Conservation (phyloP, 2,888 invertebrate genomes). For the Apeira syringaria region DNA sequence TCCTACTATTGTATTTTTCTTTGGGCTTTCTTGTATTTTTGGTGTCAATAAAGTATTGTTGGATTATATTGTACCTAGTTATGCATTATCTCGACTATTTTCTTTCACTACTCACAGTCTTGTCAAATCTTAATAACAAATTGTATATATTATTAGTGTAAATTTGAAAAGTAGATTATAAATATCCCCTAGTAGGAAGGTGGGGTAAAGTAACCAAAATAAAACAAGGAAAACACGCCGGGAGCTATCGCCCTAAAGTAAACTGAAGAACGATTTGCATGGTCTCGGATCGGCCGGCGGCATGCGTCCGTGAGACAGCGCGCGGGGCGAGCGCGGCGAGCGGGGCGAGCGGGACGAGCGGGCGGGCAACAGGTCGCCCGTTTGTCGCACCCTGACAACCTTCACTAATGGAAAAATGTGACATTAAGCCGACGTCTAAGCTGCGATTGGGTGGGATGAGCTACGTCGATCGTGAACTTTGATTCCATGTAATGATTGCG, state of each 20-base stretch:
- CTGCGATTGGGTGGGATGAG: constrained; percentile 58
- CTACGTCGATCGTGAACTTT: constrained; percentile 19
- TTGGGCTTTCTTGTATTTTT: too few species aligned
- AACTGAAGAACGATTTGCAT: constrained; percentile 70
- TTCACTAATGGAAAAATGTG: constrained; percentile 74
- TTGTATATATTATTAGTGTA: too few species aligned
- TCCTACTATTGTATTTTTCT: too few species aligned
- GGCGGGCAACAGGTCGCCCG: constrained; percentile 72
- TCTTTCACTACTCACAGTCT: too few species aligned
- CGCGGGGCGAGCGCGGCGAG: too few species aligned
- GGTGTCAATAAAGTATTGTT: too few species aligned
- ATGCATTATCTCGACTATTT: too few species aligned
- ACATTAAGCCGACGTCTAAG: constrained; percentile 61
- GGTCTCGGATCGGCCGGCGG: constrained; percentile 37
- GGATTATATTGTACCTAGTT: too few species aligned
- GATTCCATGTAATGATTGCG: constrained; percentile 17
- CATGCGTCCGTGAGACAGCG: constrained; percentile 56
- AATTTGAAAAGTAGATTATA: too few species aligned
- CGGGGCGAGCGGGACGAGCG: too few species aligned
- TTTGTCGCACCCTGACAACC: constrained; percentile 56
- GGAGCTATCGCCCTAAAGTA: constrained; percentile 37
- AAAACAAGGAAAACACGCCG: constrained; percentile 23
- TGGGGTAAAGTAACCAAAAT: constrained; percentile 28
- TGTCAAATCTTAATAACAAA: too few species aligned
- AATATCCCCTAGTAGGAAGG: constrained; percentile 17